phyloP scores from a whole-genome alignment of 2,113 vertebrate genomes.

The Scomber colias region DNA sequence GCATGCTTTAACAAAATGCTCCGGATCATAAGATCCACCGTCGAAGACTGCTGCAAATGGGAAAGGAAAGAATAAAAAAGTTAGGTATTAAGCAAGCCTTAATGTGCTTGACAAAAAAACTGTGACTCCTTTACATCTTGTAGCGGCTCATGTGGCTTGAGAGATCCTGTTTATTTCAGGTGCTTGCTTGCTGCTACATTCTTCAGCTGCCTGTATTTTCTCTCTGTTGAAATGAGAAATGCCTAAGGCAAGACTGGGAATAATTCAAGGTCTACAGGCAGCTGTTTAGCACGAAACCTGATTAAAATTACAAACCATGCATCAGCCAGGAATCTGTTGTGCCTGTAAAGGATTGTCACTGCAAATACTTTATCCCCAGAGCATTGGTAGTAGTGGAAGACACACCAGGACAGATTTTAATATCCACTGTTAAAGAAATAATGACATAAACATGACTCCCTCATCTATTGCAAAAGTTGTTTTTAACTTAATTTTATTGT shows the following conservation, averaged over 20 bases:
- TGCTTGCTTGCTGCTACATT: slow-evolving; percentile 64
- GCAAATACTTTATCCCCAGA: slow-evolving; percentile 61
- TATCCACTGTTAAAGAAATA: slow-evolving; percentile 35
- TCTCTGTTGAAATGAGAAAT: slow-evolving; percentile 76
- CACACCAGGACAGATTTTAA: slow-evolving; percentile 51
- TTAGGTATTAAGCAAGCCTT: slow-evolving; percentile 35
- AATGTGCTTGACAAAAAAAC: slow-evolving; percentile 55
- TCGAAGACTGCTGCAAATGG: slow-evolving; percentile 91
- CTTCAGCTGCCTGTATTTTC: slow-evolving; percentile 62
- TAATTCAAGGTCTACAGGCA: slow-evolving; percentile 81
- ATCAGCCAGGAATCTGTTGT: slow-evolving; percentile 65
- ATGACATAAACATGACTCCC: slow-evolving; percentile 30
- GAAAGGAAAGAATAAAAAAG: slow-evolving; percentile 32
- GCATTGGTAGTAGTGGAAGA: slow-evolving; percentile 32
- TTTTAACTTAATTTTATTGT: slow-evolving; percentile 19
- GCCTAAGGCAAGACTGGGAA: slow-evolving; percentile 75
- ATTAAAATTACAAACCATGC: slow-evolving; percentile 84
- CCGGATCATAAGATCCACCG: slow-evolving; percentile 98
- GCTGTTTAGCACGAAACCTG: slow-evolving; percentile 81
- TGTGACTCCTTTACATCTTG: slow-evolving; percentile 65
- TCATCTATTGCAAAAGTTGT: slow-evolving; percentile 15
- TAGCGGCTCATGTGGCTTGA: slow-evolving; percentile 69
- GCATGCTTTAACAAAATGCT: slow-evolving; percentile 97
- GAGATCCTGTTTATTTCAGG: slow-evolving; percentile 73
- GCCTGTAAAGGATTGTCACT: slow-evolving; percentile 68